phyloP scores from a whole-genome alignment of 92 coral and sea anemone genomes.

The Heliopora coerulea region DNA sequence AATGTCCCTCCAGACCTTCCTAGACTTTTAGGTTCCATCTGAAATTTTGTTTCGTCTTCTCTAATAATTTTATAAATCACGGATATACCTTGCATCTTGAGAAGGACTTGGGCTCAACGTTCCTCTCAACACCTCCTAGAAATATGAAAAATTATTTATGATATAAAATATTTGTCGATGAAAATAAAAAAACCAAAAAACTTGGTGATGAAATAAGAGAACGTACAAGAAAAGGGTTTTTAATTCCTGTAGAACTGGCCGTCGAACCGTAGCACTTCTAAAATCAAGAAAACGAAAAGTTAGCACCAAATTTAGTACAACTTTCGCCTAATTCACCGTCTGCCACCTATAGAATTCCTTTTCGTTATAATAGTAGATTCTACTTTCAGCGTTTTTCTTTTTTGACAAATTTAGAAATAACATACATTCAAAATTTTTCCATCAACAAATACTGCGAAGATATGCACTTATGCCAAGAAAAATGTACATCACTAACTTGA shows the following conservation, averaged over 20 bases:
- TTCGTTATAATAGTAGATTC: no score
- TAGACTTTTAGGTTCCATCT: no score
- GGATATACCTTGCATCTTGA: constrained; percentile 55
- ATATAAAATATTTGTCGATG: neutral
- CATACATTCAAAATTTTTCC: no score
- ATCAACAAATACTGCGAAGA: neutral
- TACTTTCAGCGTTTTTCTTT: no score
- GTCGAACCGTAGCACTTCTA: constrained; percentile 64
- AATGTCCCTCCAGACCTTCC: no score
- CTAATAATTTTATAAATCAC: neutral
- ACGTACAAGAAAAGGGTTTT: constrained; percentile 80
- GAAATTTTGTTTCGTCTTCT: no score
- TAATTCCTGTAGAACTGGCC: constrained; percentile 58
- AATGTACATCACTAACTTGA: constrained; percentile 56
- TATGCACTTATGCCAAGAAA: neutral
- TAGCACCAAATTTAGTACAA: no score
- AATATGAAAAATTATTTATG: neutral
- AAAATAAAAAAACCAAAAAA: neutral
- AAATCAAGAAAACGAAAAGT: no score
- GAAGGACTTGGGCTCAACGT: constrained; percentile 57
- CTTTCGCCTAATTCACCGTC: no score
- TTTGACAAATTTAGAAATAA: no score
- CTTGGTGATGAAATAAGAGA: neutral
- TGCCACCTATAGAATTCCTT: no score
- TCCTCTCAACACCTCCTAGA: constrained; percentile 68